Evolutionary conservation across 64 coral and sea anemone species (phyloP).

Genomic region (Stylophora pistillata): DNA sequence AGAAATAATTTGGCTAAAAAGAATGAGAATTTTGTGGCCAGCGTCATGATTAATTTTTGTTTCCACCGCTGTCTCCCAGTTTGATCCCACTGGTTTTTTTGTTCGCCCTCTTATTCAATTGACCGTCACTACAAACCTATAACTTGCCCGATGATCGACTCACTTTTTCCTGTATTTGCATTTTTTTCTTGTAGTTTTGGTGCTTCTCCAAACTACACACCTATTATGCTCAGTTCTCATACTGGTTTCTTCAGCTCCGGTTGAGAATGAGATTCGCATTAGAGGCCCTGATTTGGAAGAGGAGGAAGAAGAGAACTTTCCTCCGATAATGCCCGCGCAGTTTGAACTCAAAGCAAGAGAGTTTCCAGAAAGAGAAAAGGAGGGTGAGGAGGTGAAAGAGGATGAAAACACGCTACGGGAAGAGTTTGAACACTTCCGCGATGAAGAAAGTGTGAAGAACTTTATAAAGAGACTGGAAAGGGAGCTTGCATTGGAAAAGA

Average conservation of each 20-base stretch:
- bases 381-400: neutral
- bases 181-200: neutral
- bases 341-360: neutral
- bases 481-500: constrained; percentile 2
- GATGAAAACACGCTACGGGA: neutral
- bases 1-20: no score
- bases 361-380: neutral
- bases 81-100: no score
- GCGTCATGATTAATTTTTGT: no score
- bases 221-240: neutral
- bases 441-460: neutral
- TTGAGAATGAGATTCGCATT: neutral
- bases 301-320: neutral
- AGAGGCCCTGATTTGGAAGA: neutral
- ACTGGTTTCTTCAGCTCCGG: neutral
- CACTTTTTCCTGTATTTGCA: neutral
- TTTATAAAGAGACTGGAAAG: neutral
- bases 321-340: neutral
- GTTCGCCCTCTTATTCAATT: no score
- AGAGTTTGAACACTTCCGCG: neutral
- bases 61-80: no score
- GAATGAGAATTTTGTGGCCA: no score
- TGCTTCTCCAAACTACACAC: neutral
- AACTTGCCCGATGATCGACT: neutral
- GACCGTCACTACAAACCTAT: no score